These are phyloP conservation scores for Amazona ochrocephala DNA, from an alignment of 2,797 vertebrate genomes.

Conservation along the genomic window DNA sequence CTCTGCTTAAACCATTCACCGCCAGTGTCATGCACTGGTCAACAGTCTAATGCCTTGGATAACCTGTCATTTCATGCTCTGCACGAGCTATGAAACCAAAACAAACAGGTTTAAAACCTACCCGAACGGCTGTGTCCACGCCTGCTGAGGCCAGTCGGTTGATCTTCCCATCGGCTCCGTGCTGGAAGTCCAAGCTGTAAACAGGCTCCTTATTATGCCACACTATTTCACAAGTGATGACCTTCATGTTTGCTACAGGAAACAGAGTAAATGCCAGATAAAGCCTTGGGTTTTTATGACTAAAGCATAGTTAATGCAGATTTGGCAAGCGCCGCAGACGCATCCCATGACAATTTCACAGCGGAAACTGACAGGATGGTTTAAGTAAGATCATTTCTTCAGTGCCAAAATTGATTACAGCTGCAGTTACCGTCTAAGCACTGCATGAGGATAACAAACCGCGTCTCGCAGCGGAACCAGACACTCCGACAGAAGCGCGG, in stretches of 20 bases:
- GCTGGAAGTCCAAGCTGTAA: slow-evolving; percentile 97
- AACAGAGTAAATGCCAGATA: background rate
- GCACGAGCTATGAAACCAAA: fast-evolving
- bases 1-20: background rate
- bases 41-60: fast-evolving
- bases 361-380: background rate
- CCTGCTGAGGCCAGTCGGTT: slow-evolving; percentile 92
- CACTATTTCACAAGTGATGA: slow-evolving; percentile 95
- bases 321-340: background rate
- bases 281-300: background rate
- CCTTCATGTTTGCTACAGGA: slow-evolving; percentile 84
- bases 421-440: background rate
- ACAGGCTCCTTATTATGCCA: slow-evolving; percentile 99
- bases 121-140: slow-evolving; percentile 92
- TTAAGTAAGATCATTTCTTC: background rate
- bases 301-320: fast-evolving
- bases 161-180: slow-evolving; percentile 79
- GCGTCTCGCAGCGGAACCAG: fast-evolving
- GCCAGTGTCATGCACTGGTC: fast-evolving
- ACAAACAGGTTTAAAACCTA: slow-evolving; percentile 51
- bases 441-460: background rate
- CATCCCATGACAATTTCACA: fast-evolving
- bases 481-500: background rate
- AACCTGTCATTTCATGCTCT: background rate
- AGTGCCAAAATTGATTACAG: fast-evolving